phyloP scores from a whole-genome alignment of 2,888 invertebrate genomes.

The Epinotia ramella region DNA sequence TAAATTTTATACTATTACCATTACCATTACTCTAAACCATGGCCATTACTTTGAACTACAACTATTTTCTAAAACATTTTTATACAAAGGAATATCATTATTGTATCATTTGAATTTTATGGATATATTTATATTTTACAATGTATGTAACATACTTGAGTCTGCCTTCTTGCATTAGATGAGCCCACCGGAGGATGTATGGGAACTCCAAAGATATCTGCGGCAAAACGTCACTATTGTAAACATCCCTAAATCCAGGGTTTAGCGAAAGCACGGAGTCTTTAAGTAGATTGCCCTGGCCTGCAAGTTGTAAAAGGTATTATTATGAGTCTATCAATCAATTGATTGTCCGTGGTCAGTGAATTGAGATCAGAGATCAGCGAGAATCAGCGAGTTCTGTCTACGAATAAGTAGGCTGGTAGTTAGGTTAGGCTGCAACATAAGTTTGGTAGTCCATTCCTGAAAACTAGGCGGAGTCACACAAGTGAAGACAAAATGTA shows the following conservation, averaged over 20 bases:
- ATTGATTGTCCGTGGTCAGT: neutral
- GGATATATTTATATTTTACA: neutral
- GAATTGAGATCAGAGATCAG: no score
- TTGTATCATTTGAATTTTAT: no score
- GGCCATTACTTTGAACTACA: neutral
- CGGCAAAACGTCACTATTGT: slow-evolving; percentile 53
- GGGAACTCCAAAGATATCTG: slow-evolving; percentile 58
- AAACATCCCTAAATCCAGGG: slow-evolving; percentile 56
- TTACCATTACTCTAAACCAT: no score
- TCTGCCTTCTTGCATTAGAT: slow-evolving; percentile 58
- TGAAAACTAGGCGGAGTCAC: no score
- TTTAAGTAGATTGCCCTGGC: slow-evolving; percentile 54
- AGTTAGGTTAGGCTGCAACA: no score
- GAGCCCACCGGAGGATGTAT: slow-evolving; percentile 58
- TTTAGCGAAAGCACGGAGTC: slow-evolving; percentile 52
- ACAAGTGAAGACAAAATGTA: no score
- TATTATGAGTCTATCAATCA: neutral
- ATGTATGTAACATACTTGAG: slow-evolving; percentile 48
- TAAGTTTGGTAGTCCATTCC: no score
- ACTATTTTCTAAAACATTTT: no score
- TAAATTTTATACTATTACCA: neutral
- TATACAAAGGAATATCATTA: no score
- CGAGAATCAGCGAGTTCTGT: no score
- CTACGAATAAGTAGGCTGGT: no score
- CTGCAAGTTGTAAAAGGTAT: slow-evolving; percentile 47